A percentile compares a stretch with the other conserved stretches of the same genome.
Evolutionary conservation across 2,113 vertebrate species (phyloP).

Genomic region (Lucifuga dentata): DNA sequence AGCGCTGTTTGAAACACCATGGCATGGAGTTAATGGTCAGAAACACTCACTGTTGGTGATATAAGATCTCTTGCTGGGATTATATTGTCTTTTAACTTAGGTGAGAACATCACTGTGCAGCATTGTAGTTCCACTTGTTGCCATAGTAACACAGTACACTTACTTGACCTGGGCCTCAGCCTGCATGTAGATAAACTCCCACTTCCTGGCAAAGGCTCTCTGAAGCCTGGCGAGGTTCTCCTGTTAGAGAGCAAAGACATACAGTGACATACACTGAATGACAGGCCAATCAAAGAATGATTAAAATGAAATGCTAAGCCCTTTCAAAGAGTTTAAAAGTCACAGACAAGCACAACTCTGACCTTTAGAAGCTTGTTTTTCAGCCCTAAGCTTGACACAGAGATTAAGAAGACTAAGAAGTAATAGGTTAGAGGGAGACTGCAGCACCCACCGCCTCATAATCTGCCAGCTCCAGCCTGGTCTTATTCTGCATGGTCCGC

Average conservation of each 20-base stretch:
- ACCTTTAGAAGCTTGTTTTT: constrained; percentile 29
- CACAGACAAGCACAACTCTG: neutral
- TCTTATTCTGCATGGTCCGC: constrained; percentile 99
- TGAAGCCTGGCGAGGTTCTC: constrained; percentile 98
- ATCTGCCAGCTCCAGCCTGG: constrained; percentile 96
- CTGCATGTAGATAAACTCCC: constrained; percentile 99
- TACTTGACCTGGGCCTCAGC: constrained; percentile 99
- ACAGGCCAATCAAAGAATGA: neutral
- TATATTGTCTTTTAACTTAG: constrained; percentile 4
- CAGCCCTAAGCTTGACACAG: constrained; percentile 21
- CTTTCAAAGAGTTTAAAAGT: neutral
- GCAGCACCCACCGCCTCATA: constrained; percentile 94
- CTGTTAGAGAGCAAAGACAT: constrained; percentile 76
- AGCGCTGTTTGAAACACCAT: too few species aligned
- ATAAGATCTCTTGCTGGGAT: neutral
- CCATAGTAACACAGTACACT: constrained; percentile 78
- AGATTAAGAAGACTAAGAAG: constrained; percentile 47
- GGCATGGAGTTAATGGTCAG: too few species aligned
- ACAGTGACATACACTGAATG: too few species aligned
- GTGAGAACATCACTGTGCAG: constrained; percentile 8
- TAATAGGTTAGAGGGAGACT: constrained; percentile 25
- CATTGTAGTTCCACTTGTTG: constrained; percentile 41
- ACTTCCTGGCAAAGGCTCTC: constrained; percentile 98
- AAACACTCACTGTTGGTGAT: neutral
- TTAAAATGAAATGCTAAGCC: neutral